phyloP scores from a whole-genome alignment of 2,888 invertebrate species.

The Smittia aterrima region DNA sequence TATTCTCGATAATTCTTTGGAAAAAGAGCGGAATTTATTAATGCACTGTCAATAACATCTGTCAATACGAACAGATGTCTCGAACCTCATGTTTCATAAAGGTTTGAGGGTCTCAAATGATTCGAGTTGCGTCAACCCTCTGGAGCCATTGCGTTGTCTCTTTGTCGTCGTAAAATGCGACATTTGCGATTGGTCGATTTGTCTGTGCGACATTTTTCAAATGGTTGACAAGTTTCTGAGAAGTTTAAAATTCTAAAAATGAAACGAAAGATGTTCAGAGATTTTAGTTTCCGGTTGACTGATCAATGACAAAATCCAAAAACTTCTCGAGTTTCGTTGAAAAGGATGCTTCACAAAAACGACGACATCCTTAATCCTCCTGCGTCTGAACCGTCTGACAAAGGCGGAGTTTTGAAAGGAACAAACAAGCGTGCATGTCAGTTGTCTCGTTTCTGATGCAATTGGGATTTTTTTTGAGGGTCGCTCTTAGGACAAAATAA shows the following conservation, averaged over 20 bases:
- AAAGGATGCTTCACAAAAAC: constrained; percentile 28
- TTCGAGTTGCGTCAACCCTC: not conserved
- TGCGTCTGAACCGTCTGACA: not conserved
- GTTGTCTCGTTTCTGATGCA: constrained; percentile 22
- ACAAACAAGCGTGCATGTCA: constrained; percentile 32
- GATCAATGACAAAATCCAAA: not conserved
- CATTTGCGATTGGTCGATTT: constrained; percentile 22
- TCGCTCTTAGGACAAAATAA: not conserved
- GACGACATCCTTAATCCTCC: constrained; percentile 33
- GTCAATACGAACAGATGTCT: constrained; percentile 38
- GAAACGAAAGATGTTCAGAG: constrained; percentile 1
- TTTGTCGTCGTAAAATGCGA: not conserved
- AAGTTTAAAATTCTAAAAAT: not conserved
- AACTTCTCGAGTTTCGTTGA: not conserved
- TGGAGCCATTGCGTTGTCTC: not conserved
- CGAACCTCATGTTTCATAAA: constrained; percentile 15
- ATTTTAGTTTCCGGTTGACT: constrained; percentile 20
- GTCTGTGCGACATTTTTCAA: constrained; percentile 21
- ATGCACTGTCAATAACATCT: constrained; percentile 39
- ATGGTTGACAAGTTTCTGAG: constrained; percentile 28
- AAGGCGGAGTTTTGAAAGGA: constrained; percentile 36
- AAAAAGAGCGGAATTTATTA: not conserved
- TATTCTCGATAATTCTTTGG: constrained; percentile 4
- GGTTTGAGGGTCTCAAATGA: not conserved
- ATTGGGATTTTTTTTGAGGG: constrained; percentile 8